Conservation (phyloP, 1,140 invertebrate genomes). For the Drosophila navojoa region DNA sequence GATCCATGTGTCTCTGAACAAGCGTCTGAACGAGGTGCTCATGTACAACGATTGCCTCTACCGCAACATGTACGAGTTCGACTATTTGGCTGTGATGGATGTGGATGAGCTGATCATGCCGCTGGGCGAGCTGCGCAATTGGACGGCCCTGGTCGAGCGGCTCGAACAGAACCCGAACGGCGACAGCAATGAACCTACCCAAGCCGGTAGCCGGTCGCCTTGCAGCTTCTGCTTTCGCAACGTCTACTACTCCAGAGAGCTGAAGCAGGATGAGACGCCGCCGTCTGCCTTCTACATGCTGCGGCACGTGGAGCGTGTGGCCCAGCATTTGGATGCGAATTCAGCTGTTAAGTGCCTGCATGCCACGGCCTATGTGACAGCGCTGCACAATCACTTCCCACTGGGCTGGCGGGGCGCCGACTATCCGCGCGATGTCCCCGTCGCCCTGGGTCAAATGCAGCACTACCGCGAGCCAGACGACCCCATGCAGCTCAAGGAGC, state of each 20-base stretch:
- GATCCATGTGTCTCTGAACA: slow-evolving; percentile 90
- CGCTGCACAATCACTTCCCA: slow-evolving; percentile 95
- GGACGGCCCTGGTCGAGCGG: slow-evolving; percentile 32
- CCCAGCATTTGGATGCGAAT: slow-evolving; percentile 93
- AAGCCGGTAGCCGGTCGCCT: slow-evolving; percentile 56
- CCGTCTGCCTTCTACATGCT: slow-evolving; percentile 94
- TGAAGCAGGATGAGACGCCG: slow-evolving; percentile 89
- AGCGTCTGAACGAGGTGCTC: slow-evolving; percentile 95
- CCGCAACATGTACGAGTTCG: slow-evolving; percentile 94
- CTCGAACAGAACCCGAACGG: slow-evolving; percentile 14
- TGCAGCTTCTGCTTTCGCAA: slow-evolving; percentile 94
- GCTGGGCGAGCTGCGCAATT: slow-evolving; percentile 62
- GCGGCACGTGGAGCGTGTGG: slow-evolving; percentile 93
- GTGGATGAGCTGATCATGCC: slow-evolving; percentile 97
- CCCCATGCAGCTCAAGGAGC: not conserved
- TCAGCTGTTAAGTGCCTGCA: slow-evolving; percentile 96
- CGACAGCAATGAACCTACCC: no score
- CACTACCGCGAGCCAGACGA: slow-evolving; percentile 92
- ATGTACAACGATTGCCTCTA: slow-evolving; percentile 98
- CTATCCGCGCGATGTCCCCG: slow-evolving; percentile 90
- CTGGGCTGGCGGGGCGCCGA: slow-evolving; percentile 92
- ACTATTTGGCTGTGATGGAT: slow-evolving; percentile 94
- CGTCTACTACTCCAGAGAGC: slow-evolving; percentile 93
- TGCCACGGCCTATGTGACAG: slow-evolving; percentile 92
- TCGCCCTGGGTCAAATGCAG: slow-evolving; percentile 92